Evolutionary conservation across 2,113 vertebrate species (phyloP).

Genomic region (Aythya baeri): DNA sequence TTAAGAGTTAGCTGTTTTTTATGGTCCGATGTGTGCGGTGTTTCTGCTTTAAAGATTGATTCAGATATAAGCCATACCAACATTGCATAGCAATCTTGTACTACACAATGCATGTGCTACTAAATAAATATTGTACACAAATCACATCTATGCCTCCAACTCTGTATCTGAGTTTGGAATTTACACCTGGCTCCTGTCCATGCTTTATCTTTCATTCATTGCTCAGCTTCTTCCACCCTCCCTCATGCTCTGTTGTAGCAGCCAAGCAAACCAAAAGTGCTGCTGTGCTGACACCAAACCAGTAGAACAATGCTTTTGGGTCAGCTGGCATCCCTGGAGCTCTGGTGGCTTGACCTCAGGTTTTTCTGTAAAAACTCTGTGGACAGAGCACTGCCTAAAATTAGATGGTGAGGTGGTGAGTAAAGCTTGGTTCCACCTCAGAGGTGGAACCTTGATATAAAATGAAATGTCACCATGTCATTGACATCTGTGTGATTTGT

Average conservation of each 20-base stretch:
- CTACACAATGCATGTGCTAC: not conserved
- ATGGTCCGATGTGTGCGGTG: not conserved
- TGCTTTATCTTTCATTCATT: not conserved
- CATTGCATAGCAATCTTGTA: not conserved
- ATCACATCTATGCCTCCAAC: not conserved
- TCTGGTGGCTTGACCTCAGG: not conserved
- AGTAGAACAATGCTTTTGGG: not conserved
- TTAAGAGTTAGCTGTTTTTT: not conserved
- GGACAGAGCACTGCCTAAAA: not conserved
- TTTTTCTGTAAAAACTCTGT: not conserved
- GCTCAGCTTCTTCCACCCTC: not conserved
- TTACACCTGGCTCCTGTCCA: not conserved
- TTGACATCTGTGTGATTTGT: not conserved
- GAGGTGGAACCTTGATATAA: not conserved
- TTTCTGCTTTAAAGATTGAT: not conserved
- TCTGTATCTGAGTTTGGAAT: not conserved
- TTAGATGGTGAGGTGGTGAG: not conserved
- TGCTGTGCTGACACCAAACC: not conserved
- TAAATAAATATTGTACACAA: not conserved
- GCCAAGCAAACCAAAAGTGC: rapidly evolving
- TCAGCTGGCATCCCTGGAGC: not conserved
- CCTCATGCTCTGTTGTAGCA: rapidly evolving
- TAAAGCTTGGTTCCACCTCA: not conserved
- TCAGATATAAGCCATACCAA: not conserved
- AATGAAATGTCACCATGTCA: not conserved